Base-by-base conservation (phyloP, 2,888 invertebrate genomes). In the Coelinius sp. region DNA sequence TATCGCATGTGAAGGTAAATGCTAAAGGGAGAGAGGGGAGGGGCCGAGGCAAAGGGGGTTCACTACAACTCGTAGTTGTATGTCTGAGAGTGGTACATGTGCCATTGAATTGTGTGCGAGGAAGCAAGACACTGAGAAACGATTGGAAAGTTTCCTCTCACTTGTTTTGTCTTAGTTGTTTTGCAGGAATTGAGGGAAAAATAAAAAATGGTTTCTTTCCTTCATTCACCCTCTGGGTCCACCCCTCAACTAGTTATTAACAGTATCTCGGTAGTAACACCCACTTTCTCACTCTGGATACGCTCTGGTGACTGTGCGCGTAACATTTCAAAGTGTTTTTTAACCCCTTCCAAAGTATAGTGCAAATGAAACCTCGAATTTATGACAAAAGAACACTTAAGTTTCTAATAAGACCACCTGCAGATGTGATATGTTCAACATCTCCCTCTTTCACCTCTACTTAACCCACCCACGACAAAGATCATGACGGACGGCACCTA, bases 61-160 rank as follows among this genome's bases (percentile, higher is more conserved):
- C 62, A 68, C 70, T 68, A 74, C 38, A 68, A 41, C 38, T 64
- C 71, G 74, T 59, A 35, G 52, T 52, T 24, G 67, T 63, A 68
- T 68, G 68, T 56, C 68, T 52, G 52, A 49, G 56, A 41, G 56
- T 74, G 62, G 62, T 52, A 73, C 52, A 52, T 62, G 52, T 62
- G 56, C n/a, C 59, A 20, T 52, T 35, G 27, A 70, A 53, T 38
- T 27, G 25, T 59, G 49, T 49, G 63, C 52, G 38, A 46, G 22
- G 49, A 56, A 59, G 59, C 38, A 31, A 56, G 59, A 66, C 59
- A 22, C 20, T 62, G 14, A 41, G 14, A 17, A 68, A 62, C 59
- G 62, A 73, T 73, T 73, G 73, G 73, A 73, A 73, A 73, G 73
- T 69, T 44, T 73, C 69, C n/a, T 69, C 49, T 73, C 69, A 63